Conservation (phyloP, 2,113 vertebrate species). For the Phoxinus phoxinus region DNA sequence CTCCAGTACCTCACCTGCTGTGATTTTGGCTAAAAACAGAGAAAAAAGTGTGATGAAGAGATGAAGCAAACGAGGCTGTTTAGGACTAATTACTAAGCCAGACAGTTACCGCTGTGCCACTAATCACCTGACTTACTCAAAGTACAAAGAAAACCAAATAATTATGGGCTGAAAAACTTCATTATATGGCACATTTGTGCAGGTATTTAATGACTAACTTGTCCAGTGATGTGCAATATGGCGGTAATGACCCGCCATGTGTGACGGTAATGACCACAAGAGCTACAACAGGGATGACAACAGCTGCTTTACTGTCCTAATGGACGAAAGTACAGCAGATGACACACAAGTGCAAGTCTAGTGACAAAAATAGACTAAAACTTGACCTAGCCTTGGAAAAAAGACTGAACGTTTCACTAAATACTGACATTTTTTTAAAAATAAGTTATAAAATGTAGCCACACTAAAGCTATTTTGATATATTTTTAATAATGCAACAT, state of each 20-base stretch:
- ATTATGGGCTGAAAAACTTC: slow-evolving; percentile 16
- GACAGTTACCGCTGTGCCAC: neutral
- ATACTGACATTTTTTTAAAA: neutral
- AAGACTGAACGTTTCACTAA: neutral
- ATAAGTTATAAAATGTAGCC: neutral
- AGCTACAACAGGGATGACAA: neutral
- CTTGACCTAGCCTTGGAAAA: neutral
- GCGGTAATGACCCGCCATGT: neutral
- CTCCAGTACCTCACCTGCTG: slow-evolving; percentile 56
- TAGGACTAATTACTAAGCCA: slow-evolving; percentile 25
- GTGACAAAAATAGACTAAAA: neutral
- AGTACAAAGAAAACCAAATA: neutral
- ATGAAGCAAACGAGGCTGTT: slow-evolving; percentile 25
- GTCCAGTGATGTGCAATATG: neutral
- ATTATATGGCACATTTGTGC: neutral
- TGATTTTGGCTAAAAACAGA: slow-evolving; percentile 18
- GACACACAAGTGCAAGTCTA: neutral
- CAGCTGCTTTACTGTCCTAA: neutral
- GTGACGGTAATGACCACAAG: neutral
- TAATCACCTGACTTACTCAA: slow-evolving; percentile 21
- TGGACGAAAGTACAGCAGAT: neutral
- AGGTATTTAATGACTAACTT: slow-evolving; percentile 4
- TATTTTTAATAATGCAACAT: neutral
- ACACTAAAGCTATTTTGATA: neutral
- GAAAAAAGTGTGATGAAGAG: slow-evolving; percentile 16